phyloP scores from a whole-genome alignment of 1,140 invertebrate species.

The Bombus picipes region DNA sequence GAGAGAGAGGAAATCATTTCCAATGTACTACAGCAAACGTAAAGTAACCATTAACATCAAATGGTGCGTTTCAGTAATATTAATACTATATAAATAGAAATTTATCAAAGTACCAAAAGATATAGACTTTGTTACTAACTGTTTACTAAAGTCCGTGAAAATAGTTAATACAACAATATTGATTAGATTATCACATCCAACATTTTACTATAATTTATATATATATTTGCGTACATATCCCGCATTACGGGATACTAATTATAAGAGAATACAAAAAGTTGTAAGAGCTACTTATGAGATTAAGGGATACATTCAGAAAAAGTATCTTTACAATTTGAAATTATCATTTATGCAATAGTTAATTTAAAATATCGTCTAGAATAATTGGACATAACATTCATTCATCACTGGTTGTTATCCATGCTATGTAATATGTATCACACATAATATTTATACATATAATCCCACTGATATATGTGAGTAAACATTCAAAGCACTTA shows the following conservation, averaged over 20 bases:
- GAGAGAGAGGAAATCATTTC: constrained; percentile 30
- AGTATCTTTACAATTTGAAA: constrained; percentile 38
- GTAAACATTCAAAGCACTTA: constrained; percentile 50
- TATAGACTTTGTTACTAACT: constrained; percentile 70
- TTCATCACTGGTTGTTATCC: constrained; percentile 39
- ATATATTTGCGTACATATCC: constrained; percentile 44
- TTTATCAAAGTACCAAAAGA: constrained; percentile 64
- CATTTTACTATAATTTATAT: constrained; percentile 62
- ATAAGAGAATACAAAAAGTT: constrained; percentile 35
- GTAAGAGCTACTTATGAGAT: constrained; percentile 45
- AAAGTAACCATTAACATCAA: constrained; percentile 54
- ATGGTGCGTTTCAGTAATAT: constrained; percentile 65
- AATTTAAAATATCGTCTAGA: background rate
- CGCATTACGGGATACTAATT: constrained; percentile 47
- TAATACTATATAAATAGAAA: constrained; percentile 67
- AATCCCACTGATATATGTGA: constrained; percentile 49
- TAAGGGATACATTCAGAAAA: constrained; percentile 38
- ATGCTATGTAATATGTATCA: constrained; percentile 56
- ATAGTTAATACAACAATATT: constrained; percentile 64
- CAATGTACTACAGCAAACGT: constrained; percentile 51
- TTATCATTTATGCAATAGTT: constrained; percentile 1
- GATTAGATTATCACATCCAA: constrained; percentile 62
- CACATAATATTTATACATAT: constrained; percentile 60
- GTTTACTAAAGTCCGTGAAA: constrained; percentile 64
- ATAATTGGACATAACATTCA: constrained; percentile 8